These are phyloP conservation scores for Forbesichthys papilliferus DNA, from an alignment of 2,113 vertebrate genomes.

Conservation along the genomic window DNA sequence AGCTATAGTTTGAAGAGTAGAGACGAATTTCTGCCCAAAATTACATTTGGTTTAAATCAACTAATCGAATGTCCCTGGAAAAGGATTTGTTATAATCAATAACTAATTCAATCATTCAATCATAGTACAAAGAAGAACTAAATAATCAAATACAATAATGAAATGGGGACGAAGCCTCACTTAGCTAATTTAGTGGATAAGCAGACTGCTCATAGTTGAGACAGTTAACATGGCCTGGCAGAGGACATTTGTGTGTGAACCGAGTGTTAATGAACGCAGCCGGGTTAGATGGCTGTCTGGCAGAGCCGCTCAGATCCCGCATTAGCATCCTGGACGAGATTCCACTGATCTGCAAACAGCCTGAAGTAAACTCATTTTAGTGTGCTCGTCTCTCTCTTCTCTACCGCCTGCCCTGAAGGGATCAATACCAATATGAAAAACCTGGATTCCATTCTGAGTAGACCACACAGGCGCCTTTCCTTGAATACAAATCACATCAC, in stretches of 20 bases:
- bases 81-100: no score
- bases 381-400: slow-evolving; percentile 58
- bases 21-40: no score
- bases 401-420: slow-evolving; percentile 65
- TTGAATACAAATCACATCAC: slow-evolving; percentile 78
- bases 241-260: slow-evolving; percentile 47
- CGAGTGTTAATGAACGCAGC: slow-evolving; percentile 11
- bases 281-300: slow-evolving; percentile 47
- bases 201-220: slow-evolving; percentile 25
- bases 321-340: slow-evolving; percentile 76
- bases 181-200: slow-evolving; percentile 31
- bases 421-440: slow-evolving; percentile 82
- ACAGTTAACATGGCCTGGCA: neutral
- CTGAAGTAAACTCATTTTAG: slow-evolving; percentile 78
- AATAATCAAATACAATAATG: no score
- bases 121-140: no score
- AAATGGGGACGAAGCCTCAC: slow-evolving; percentile 7
- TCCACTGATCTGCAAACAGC: slow-evolving; percentile 77
- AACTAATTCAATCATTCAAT: no score
- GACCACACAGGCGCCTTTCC: slow-evolving; percentile 64
- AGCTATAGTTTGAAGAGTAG: no score
- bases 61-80: no score
- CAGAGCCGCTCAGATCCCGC: slow-evolving; percentile 55
- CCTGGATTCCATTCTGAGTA: slow-evolving; percentile 75
- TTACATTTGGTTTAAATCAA: no score